Evolutionary conservation across 23 tunicate species (phyloP), one percentile per base, ranked within the genome.

Genomic region (Ascidia mentula): DNA sequence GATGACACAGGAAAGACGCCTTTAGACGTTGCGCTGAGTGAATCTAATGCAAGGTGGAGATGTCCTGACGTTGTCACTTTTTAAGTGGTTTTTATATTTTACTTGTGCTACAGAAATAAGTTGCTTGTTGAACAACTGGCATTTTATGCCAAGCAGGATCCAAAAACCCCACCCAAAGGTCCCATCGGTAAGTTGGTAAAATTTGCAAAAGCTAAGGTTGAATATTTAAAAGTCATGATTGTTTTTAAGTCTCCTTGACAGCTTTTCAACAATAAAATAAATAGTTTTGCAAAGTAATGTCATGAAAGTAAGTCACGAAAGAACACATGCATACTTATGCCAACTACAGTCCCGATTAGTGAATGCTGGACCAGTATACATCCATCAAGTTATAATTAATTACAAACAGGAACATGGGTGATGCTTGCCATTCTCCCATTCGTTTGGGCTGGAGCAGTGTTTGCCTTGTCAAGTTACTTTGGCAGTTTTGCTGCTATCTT

Each of bases 1-100:
- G 83, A 93, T 83, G 77, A 76, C 26, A 35, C 76, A 3, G 98
- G 98, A 45, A 77, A 82, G 17, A 87, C 93, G 0, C 87, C 98
- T 4, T 34, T 84, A 0, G 87, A 88, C 72, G n/a, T 75, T 0
- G 89, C 89, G 5, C 80, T 31, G 36, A 80, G 82, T 18, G 87
- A 82, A 71, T 26, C 36, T 9, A 61, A 65, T 15, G 33, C 18
- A 45, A 84, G 75, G 79, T 77, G 39, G 12, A 28, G 28, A 37
- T 6, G 5, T 35, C 6, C 1, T 32, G 7, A 5, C 13, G 65
- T 53, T 53, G 13, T 9, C 22, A 53, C 4, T 3, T 53, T 6
- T 53, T 5, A 20, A 9, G 22, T 6, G 22, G 65, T 53, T 53
- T 53, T 3, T 5, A 53, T 5, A 53, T 53, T 53, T 24, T 26